Percentiles rank a stretch among this genome's conserved stretches.
Evolutionary conservation across 2,888 invertebrate species (phyloP).

Genomic region (Ditula angustiorana): DNA sequence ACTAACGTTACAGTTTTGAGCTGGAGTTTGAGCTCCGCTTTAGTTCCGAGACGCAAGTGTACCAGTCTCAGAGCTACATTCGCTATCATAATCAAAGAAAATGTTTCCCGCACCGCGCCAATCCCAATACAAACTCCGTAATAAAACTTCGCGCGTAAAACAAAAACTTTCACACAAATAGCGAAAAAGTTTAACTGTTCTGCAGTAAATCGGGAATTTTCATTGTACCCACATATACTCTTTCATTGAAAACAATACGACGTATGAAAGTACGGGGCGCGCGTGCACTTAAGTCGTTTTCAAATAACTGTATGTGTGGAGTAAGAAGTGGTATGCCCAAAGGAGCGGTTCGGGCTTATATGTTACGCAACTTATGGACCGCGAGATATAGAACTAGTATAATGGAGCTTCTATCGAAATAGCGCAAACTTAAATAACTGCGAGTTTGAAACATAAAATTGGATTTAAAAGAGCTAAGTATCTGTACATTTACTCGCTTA

Average conservation of each 20-base stretch:
- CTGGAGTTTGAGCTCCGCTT: no score
- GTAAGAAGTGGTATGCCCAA: conserved; percentile 15
- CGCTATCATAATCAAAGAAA: conserved; percentile 18
- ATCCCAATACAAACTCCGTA: conserved; percentile 50
- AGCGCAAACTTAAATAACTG: conserved; percentile 12
- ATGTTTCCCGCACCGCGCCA: conserved; percentile 42
- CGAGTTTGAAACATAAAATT: background rate
- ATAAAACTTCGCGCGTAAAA: conserved; percentile 54
- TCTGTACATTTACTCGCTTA: background rate
- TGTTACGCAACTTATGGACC: conserved; percentile 26
- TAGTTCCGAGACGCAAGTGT: no score
- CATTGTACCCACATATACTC: conserved; percentile 41
- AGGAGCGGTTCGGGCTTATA: conserved; percentile 32
- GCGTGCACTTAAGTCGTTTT: background rate
- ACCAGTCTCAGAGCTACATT: background rate
- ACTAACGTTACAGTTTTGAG: no score
- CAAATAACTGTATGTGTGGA: background rate
- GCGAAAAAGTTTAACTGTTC: conserved; percentile 53
- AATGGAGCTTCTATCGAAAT: conserved; percentile 1
- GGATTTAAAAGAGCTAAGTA: no score
- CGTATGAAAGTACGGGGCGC: background rate
- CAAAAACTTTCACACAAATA: conserved; percentile 50
- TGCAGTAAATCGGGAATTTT: conserved; percentile 49
- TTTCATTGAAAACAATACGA: background rate
- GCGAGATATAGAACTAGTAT: conserved; percentile 9